These are phyloP conservation scores for Sternotherus odoratus DNA, from an alignment of 2,797 vertebrate genomes.

Conservation along the genomic window DNA sequence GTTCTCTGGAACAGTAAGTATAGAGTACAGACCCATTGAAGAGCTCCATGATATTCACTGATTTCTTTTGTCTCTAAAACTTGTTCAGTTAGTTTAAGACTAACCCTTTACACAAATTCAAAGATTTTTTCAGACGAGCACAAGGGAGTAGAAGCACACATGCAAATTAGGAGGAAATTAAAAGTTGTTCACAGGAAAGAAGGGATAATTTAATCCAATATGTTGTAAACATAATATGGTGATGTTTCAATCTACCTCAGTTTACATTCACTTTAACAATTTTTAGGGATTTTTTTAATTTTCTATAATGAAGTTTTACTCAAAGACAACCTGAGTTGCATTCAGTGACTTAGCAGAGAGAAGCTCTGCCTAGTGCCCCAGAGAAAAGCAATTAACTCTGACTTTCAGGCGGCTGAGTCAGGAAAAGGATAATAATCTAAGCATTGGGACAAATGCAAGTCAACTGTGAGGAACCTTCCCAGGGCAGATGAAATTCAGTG, in stretches of 20 bases:
- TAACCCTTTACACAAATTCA: not conserved
- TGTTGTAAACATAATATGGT: no score
- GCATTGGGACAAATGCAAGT: not conserved
- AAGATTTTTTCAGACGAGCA: not conserved
- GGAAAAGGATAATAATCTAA: not conserved
- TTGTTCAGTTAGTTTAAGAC: not conserved
- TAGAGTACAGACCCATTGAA: not conserved
- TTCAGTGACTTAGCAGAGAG: no score
- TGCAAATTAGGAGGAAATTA: not conserved
- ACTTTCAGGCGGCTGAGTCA: no score
- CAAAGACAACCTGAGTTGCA: no score
- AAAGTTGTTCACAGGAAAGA: no score
- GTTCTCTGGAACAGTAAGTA: not conserved
- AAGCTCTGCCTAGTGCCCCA: no score
- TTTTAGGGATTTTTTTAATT: no score
- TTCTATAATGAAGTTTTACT: no score
- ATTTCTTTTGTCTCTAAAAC: not conserved
- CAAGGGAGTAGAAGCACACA: not conserved
- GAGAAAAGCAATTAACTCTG: no score
- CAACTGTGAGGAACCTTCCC: not conserved
- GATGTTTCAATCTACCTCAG: no score
- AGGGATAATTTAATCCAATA: no score
- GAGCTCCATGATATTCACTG: not conserved
- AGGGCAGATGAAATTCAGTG: not conserved
- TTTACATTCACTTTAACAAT: no score